These are phyloP conservation scores for Oreochromis tanganicae DNA, from an alignment of 2,113 vertebrate species.

Conservation along the genomic window DNA sequence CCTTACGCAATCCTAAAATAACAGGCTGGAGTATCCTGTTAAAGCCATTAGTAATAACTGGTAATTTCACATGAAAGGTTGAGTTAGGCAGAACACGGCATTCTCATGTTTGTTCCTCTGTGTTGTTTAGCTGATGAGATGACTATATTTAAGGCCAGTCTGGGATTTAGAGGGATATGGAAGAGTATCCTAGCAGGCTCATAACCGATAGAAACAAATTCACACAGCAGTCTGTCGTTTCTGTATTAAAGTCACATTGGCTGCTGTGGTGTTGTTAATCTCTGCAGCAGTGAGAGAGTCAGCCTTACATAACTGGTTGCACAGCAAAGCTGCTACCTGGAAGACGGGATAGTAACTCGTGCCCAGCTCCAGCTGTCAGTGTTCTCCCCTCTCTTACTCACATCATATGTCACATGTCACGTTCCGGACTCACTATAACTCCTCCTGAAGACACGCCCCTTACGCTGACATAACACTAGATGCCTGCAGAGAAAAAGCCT, in stretches of 20 bases:
- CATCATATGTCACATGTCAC: slow-evolving; percentile 49
- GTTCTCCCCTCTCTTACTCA: slow-evolving; percentile 19
- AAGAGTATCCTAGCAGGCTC: background rate
- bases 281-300: slow-evolving; percentile 6
- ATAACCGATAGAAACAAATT: background rate
- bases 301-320: slow-evolving; percentile 45
- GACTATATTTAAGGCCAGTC: background rate
- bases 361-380: slow-evolving; percentile 51
- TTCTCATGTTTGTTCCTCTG: background rate
- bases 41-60: background rate
- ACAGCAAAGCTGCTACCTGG: slow-evolving; percentile 57
- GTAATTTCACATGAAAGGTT: background rate
- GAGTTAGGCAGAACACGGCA: background rate
- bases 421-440: background rate
- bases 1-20: background rate
- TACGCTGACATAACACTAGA: background rate
- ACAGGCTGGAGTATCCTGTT: background rate
- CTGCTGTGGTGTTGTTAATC: slow-evolving; percentile 32
- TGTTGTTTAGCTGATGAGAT: background rate
- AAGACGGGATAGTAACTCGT: slow-evolving; percentile 43
- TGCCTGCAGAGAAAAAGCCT: background rate
- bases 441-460: background rate
- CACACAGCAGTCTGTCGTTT: background rate
- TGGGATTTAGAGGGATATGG: background rate
- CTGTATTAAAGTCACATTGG: slow-evolving; percentile 15